These are phyloP conservation scores for Drosophila meridionalis DNA, from an alignment of 2,888 invertebrate genomes.

Conservation along the genomic window DNA sequence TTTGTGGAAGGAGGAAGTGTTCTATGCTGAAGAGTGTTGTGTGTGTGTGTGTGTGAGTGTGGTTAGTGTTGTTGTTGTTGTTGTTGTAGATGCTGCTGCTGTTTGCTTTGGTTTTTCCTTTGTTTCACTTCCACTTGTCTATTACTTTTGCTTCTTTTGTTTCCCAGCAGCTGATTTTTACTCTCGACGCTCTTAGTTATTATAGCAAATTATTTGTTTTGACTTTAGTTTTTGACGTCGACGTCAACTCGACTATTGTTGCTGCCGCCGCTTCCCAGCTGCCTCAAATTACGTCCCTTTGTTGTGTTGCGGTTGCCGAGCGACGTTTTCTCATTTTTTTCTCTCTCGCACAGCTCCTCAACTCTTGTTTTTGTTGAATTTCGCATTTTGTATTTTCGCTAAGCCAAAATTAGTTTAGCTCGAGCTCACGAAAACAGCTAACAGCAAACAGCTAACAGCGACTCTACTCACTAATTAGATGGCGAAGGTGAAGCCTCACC, in stretches of 20 bases:
- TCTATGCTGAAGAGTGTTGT: slow-evolving; percentile 53
- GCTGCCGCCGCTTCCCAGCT: slow-evolving; percentile 61
- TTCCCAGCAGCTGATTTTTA: slow-evolving; percentile 61
- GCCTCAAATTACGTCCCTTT: slow-evolving; percentile 76
- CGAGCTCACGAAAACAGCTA: slow-evolving; percentile 54
- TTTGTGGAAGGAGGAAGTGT: slow-evolving; percentile 68
- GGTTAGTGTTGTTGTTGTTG: slow-evolving; percentile 8
- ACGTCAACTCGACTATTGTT: slow-evolving; percentile 39
- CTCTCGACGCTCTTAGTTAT: slow-evolving; percentile 69
- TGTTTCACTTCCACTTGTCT: slow-evolving; percentile 73
- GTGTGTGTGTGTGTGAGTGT: slow-evolving; percentile 18
- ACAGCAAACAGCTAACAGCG: slow-evolving; percentile 17
- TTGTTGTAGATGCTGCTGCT: slow-evolving; percentile 28
- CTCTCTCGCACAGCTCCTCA: slow-evolving; percentile 35
- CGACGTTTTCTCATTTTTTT: slow-evolving; percentile 55
- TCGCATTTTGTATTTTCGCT: slow-evolving; percentile 35
- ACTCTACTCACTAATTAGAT: slow-evolving; percentile 63
- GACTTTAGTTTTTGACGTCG: slow-evolving; percentile 71
- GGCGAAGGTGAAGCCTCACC: slow-evolving; percentile 33
- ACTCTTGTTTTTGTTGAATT: slow-evolving; percentile 31
- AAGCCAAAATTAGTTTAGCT: slow-evolving; percentile 56
- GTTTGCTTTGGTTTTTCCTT: slow-evolving; percentile 58
- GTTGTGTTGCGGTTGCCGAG: slow-evolving; percentile 61
- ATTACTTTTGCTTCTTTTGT: slow-evolving; percentile 51
- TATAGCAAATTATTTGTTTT: slow-evolving; percentile 80